Conservation (phyloP, 2,888 invertebrate genomes). For the Dasypolia templi region DNA sequence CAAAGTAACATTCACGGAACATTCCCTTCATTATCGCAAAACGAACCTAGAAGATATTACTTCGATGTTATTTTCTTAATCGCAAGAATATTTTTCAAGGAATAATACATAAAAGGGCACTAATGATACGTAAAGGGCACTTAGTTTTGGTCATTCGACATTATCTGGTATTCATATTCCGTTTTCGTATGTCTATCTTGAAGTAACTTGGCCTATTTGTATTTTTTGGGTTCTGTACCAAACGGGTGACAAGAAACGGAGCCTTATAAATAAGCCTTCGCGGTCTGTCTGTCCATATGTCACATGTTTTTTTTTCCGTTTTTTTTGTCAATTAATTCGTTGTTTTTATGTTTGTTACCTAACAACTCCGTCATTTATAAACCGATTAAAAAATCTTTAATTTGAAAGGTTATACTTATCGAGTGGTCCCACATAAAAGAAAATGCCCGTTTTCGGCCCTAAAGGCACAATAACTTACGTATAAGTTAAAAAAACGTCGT, state of each 20-base stretch:
- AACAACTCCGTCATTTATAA: too few relatives aligned
- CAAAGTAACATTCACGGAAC: not conserved
- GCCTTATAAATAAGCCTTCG: not conserved
- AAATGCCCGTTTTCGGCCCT: too few relatives aligned
- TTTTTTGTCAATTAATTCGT: too few relatives aligned
- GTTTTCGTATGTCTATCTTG: not conserved
- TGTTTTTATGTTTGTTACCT: too few relatives aligned
- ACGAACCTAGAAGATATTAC: not conserved
- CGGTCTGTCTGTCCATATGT: too few relatives aligned
- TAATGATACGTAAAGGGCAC: too few relatives aligned
- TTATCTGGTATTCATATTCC: not conserved
- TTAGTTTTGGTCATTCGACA: not conserved
- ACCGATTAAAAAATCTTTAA: too few relatives aligned
- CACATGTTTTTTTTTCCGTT: not conserved
- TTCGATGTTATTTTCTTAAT: not conserved
- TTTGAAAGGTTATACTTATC: too few relatives aligned
- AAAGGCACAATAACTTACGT: too few relatives aligned
- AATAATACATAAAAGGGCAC: not conserved
- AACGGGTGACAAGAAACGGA: not conserved
- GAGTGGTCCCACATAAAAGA: too few relatives aligned
- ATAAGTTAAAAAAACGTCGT: too few relatives aligned
- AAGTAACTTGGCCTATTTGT: not conserved
- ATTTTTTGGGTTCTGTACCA: not conserved
- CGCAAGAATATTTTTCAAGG: not conserved
- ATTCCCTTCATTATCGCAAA: conserved; percentile 20